These are phyloP conservation scores for Paramormyrops hopkinsi DNA, from an alignment of 2,797 vertebrate genomes.

Conservation along the genomic window DNA sequence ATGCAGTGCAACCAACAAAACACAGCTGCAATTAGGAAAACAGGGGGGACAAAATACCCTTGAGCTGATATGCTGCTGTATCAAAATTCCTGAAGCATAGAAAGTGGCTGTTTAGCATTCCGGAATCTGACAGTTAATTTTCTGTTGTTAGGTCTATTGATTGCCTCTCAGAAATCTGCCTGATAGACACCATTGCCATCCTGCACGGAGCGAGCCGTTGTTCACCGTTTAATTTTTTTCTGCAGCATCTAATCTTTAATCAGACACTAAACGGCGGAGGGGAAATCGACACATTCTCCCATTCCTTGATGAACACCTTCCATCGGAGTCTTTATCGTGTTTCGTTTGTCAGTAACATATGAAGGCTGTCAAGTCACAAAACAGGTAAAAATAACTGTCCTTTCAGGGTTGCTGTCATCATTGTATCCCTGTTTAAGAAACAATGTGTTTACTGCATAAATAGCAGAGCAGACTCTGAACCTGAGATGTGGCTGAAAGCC, in stretches of 20 bases:
- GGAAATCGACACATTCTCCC: neutral
- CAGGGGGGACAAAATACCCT: neutral
- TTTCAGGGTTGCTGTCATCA: neutral
- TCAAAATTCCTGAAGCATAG: slow-evolving; percentile 36
- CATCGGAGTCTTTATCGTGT: slow-evolving; percentile 46
- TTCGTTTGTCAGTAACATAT: slow-evolving; percentile 30
- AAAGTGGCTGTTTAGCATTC: slow-evolving; percentile 42
- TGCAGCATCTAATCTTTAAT: slow-evolving; percentile 59
- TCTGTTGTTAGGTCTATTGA: slow-evolving; percentile 37
- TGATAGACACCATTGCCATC: slow-evolving; percentile 32
- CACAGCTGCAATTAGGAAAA: neutral
- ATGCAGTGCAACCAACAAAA: neutral
- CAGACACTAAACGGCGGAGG: slow-evolving; percentile 39
- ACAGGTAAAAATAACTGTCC: neutral
- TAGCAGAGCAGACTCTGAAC: neutral
- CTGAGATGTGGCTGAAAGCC: neutral
- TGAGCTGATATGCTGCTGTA: neutral
- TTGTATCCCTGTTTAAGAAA: neutral
- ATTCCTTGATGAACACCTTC: slow-evolving; percentile 47
- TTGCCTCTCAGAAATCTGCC: slow-evolving; percentile 35
- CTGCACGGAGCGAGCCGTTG: slow-evolving; percentile 43
- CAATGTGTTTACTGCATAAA: neutral
- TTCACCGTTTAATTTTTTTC: slow-evolving; percentile 24
- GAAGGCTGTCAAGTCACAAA: neutral
- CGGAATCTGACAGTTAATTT: slow-evolving; percentile 44